These are phyloP conservation scores for Merodon equestris DNA, from an alignment of 2,888 invertebrate species.

Conservation along the genomic window DNA sequence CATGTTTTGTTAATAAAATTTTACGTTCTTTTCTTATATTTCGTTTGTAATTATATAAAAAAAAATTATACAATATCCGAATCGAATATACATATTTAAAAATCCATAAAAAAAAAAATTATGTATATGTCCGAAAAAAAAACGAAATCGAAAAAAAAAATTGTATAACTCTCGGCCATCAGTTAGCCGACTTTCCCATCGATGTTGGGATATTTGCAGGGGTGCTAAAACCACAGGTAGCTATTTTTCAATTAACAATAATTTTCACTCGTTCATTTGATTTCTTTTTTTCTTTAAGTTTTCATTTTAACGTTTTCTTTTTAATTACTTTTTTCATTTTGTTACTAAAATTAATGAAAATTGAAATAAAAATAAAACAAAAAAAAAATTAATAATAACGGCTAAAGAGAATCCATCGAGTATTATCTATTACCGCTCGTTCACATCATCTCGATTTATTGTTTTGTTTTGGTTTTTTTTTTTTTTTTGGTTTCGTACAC, in stretches of 20 bases:
- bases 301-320: neutral
- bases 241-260: constrained; percentile 69
- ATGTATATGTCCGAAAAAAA: constrained; percentile 15
- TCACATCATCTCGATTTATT: constrained; percentile 6
- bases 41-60: constrained; percentile 41
- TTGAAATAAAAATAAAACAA: constrained; percentile 13
- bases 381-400: constrained; percentile 2
- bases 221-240: constrained; percentile 83
- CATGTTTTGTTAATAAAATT: constrained; percentile 59
- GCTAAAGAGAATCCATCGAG: constrained; percentile 44
- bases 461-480: constrained; percentile 2
- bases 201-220: constrained; percentile 88
- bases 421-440: constrained; percentile 30
- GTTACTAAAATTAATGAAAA: constrained; percentile 30
- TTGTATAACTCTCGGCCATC: constrained; percentile 68
- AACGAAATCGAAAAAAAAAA: constrained; percentile 35
- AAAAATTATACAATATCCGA: neutral
- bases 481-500: too few species aligned
- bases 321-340: constrained; percentile 14
- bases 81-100: neutral
- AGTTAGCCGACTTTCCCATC: constrained; percentile 87
- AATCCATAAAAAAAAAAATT: constrained; percentile 12
- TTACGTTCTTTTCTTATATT: constrained; percentile 61
- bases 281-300: constrained; percentile 38
- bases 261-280: constrained; percentile 55